A percentile compares a stretch with the other conserved stretches of the same genome.
These are phyloP conservation scores for Austrofundulus limnaeus DNA, from an alignment of 2,113 vertebrate genomes.

Conservation along the genomic window DNA sequence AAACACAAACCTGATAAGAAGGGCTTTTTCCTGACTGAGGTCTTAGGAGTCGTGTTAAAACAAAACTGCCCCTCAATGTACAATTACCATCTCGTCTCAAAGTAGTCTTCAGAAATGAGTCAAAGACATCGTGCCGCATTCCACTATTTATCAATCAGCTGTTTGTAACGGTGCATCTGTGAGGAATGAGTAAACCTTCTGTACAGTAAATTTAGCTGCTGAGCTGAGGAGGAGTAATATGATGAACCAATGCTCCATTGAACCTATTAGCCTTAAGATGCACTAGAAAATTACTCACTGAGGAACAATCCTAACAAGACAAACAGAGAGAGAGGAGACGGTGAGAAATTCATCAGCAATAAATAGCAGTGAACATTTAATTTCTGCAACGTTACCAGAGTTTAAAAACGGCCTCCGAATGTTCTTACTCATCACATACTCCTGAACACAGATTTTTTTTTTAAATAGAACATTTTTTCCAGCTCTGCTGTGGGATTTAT, in stretches of 20 bases:
- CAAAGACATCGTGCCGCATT: neutral
- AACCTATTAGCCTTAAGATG: slow-evolving; percentile 53
- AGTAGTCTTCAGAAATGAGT: slow-evolving; percentile 13
- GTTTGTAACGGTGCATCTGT: slow-evolving; percentile 12
- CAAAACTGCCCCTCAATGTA: neutral
- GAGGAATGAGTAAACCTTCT: slow-evolving; percentile 6
- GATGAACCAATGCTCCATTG: slow-evolving; percentile 56
- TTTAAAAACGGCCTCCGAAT: slow-evolving; percentile 48
- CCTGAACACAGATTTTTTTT: slow-evolving; percentile 42
- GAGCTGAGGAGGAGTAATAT: slow-evolving; percentile 38
- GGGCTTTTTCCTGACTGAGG: neutral
- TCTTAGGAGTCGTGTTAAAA: neutral
- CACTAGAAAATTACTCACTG: slow-evolving; percentile 27
- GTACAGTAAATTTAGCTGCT: slow-evolving; percentile 19
- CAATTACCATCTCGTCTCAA: neutral
- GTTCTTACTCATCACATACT: slow-evolving; percentile 56
- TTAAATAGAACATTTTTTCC: slow-evolving; percentile 58
- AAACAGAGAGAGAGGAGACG: slow-evolving; percentile 7
- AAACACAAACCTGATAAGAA: neutral
- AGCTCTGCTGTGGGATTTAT: slow-evolving; percentile 56
- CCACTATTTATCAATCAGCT: slow-evolving; percentile 22
- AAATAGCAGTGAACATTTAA: slow-evolving; percentile 17
- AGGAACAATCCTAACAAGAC: slow-evolving; percentile 22
- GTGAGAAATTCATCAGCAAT: slow-evolving; percentile 26
- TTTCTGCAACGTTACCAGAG: slow-evolving; percentile 24